Base-by-base conservation (phyloP, 2,888 invertebrate genomes). In the Eustalomyia histrio region DNA sequence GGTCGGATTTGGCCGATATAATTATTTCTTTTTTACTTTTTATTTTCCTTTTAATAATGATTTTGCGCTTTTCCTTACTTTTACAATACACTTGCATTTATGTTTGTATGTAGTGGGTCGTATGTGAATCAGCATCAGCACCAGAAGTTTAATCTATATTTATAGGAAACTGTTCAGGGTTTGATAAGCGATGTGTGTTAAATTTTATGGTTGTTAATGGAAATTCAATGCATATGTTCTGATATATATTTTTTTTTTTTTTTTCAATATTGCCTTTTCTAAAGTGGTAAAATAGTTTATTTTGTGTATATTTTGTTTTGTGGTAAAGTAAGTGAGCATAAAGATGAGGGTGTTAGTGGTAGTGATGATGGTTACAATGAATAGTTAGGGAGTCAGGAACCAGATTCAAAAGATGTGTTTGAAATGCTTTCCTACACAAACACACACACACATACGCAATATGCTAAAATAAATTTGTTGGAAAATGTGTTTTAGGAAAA, bases 181-280 rank as follows among this genome's bases (percentile, higher is more conserved):
- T 69, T 78, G 81, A 81, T 81, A 81, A 81, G 81, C 78, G 67
- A 52, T 81, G 58, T 81, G 69, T 78, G 81, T 78, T 78, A 43
- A 65, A 78, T 78, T 81, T 81, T 81, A 71, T 81, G 74, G 78
- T 73, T 61, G 73, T 81, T 81, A 78, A 78, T 78, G 74, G 58
- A 63, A 78, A 74, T 69, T 71, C 78, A 75, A 71, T 81, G 71
- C 74, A 74, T 78, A 81, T 78, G 65, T 65, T 81, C 18, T 21
- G 47, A n/a, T n/a, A n/a, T n/a, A n/a, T n/a, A n/a, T n/a, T n/a
- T n/a, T 18, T 67, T 52, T 35, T 2, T 50, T 21, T 58, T 33
- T 17, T 60, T 29, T 29, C 10, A 12, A 24, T 47, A 7, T 16
- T 29, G 21, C 10, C 17, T 57, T 57, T 47, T 55, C 33, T 12